Evolutionary conservation across 1,140 invertebrate species (phyloP).

Genomic region (Aphidius ervi): DNA sequence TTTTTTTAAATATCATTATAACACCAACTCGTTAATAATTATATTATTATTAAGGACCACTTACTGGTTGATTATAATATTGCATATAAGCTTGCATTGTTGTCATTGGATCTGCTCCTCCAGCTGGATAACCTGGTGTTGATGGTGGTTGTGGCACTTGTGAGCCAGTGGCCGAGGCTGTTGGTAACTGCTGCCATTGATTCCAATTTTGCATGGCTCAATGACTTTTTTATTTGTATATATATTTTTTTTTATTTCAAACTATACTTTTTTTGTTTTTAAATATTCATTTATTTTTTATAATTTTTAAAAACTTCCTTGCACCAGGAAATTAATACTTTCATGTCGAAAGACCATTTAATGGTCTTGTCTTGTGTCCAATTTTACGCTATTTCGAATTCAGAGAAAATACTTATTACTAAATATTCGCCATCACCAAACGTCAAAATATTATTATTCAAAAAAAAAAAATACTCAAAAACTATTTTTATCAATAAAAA

Average conservation of each 20-base stretch:
- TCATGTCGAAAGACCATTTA: slow-evolving; percentile 39
- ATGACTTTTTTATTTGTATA: slow-evolving; percentile 15
- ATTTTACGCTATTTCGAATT: slow-evolving; percentile 44
- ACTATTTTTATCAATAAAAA: too few species aligned
- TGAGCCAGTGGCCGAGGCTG: slow-evolving; percentile 40
- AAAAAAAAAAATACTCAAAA: slow-evolving; percentile 1
- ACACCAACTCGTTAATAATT: background rate
- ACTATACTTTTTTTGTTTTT: slow-evolving; percentile 21
- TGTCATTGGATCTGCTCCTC: slow-evolving; percentile 47
- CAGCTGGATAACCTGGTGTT: slow-evolving; percentile 37
- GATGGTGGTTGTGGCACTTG: slow-evolving; percentile 46
- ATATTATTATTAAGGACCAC: slow-evolving; percentile 31
- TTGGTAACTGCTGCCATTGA: slow-evolving; percentile 49
- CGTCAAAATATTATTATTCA: background rate
- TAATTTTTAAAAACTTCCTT: slow-evolving; percentile 18
- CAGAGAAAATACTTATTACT: slow-evolving; percentile 39
- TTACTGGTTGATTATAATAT: slow-evolving; percentile 53
- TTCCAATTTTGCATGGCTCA: slow-evolving; percentile 51
- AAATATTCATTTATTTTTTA: slow-evolving; percentile 24
- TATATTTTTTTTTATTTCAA: slow-evolving; percentile 12
- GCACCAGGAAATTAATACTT: too few species aligned
- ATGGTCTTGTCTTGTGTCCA: slow-evolving; percentile 34
- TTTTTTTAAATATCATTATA: slow-evolving; percentile 7
- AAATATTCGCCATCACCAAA: slow-evolving; percentile 8
- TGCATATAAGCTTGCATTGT: slow-evolving; percentile 52